Evolutionary conservation across 2,113 vertebrate species (phyloP), one percentile per base, ranked within the genome.

Genomic region (Limnothrissa miodon): DNA sequence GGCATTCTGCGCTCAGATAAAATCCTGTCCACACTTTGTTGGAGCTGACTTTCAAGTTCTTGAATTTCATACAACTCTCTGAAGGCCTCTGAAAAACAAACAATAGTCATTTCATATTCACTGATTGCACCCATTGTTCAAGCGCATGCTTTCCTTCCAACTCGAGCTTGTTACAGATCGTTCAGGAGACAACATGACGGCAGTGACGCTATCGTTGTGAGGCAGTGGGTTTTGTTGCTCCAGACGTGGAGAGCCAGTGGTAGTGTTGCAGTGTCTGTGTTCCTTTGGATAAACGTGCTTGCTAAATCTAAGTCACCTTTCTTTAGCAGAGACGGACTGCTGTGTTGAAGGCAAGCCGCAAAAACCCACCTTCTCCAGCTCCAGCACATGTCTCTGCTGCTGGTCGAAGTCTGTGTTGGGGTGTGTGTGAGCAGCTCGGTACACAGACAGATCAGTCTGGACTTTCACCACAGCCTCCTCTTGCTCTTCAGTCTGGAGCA

Each of bases 381-480:
- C 89, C 66, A 91, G 92, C 29, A 89, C 79, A 2, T 87, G 87
- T 62, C 84, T 78, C 11, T 81, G 66, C 85, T 90, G 90, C 21
- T 86, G 79, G 23, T 87, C 87, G 70, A 91, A 93, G 85, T 90
- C 90, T 13, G 89, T 62, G 45, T 90, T 81, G 45, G 92, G 86
- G 90, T 92, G 91, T 80, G 90, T 85, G 85, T 94, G 94, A 33
- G 89, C 90, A 15, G 91, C 91, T 87, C 87, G 89, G 86, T 94
- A 96, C 1, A 93, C 89, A 62, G 93, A 91, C 83, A 94, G 93
- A 70, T 94, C 93, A 3, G 91, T 88, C 62, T 89, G 92, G 45
- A 92, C 74, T 85, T 91, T 92, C 59, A 93, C 89, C 85, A 91
- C 59, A 4, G 82, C 86, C 62, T 93, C 89, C 79, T 94, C 91